Evolutionary conservation across 1,140 invertebrate species (phyloP).

Genomic region (Chlorops oryzae): DNA sequence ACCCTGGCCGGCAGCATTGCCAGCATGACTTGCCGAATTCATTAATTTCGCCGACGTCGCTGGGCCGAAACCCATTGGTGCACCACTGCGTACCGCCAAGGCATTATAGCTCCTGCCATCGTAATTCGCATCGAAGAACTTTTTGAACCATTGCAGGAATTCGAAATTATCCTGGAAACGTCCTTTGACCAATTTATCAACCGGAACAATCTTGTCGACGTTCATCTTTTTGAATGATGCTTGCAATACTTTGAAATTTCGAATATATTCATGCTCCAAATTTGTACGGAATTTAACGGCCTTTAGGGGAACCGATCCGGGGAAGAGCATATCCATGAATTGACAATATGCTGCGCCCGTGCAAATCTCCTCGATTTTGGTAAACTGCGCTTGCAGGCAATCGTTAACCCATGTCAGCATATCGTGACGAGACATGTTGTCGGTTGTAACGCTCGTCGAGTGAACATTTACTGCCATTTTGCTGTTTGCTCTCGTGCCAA

Average conservation of each 20-base stretch:
- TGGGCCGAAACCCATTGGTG: too few relatives aligned
- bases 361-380: conserved; percentile 94
- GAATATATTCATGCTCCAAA: conserved; percentile 95
- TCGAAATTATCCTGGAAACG: conserved; percentile 96
- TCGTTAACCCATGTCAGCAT: conserved; percentile 96
- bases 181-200: conserved; percentile 81
- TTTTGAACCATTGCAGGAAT: conserved; percentile 97
- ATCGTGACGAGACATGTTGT: conserved; percentile 93
- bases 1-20: too few relatives aligned
- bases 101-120: conserved; percentile 54
- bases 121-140: conserved; percentile 73
- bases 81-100: too few relatives aligned
- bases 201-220: conserved; percentile 89
- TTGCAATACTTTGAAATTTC: conserved; percentile 96
- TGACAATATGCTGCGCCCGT: conserved; percentile 91
- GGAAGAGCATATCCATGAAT: conserved; percentile 98
- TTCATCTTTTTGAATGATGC: conserved; percentile 88
- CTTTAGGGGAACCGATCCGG: conserved; percentile 82
- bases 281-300: conserved; percentile 95
- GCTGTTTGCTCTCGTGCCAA: neutral
- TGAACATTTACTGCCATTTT: conserved; percentile 90
- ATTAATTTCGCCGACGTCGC: too few relatives aligned
- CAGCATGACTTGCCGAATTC: too few relatives aligned
- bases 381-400: conserved; percentile 80
- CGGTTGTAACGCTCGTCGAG: conserved; percentile 89